phyloP scores from a whole-genome alignment of 2,888 invertebrate genomes.

The Andrena camellia region DNA sequence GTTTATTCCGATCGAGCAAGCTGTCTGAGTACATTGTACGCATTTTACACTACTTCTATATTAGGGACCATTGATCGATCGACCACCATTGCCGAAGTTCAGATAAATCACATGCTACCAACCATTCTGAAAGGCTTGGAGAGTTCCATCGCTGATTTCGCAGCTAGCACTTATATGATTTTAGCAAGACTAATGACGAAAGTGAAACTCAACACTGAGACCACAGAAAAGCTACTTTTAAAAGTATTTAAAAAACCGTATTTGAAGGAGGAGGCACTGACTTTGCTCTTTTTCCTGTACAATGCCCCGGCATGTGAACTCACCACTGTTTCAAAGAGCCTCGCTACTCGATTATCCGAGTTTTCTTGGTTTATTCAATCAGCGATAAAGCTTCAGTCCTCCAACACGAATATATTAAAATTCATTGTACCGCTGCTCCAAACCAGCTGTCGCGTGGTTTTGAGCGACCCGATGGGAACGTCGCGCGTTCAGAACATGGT shows the following conservation, averaged over 20 bases:
- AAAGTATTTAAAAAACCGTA: slow-evolving; percentile 86
- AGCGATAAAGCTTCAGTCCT: slow-evolving; percentile 86
- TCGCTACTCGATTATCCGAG: slow-evolving; percentile 86
- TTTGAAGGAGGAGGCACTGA: slow-evolving; percentile 88
- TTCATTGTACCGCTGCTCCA: slow-evolving; percentile 88
- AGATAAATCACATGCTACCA: slow-evolving; percentile 90
- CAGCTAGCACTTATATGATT: slow-evolving; percentile 91
- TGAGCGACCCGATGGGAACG: slow-evolving; percentile 83
- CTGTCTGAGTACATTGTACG: slow-evolving; percentile 90
- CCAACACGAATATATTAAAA: slow-evolving; percentile 87
- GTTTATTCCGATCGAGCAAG: slow-evolving; percentile 87
- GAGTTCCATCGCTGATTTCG: slow-evolving; percentile 90
- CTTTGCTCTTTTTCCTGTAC: slow-evolving; percentile 90
- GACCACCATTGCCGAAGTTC: slow-evolving; percentile 87
- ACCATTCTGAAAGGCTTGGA: slow-evolving; percentile 90
- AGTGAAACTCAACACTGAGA: slow-evolving; percentile 86
- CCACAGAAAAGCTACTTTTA: slow-evolving; percentile 88
- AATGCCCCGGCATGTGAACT: slow-evolving; percentile 87
- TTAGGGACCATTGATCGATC: slow-evolving; percentile 89
- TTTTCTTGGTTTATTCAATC: slow-evolving; percentile 86
- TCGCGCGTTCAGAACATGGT: slow-evolving; percentile 87
- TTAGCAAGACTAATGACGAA: slow-evolving; percentile 90
- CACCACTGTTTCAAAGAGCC: slow-evolving; percentile 86
- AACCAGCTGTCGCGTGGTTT: slow-evolving; percentile 86
- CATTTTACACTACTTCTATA: slow-evolving; percentile 92